Evolutionary conservation across 2,888 invertebrate species (phyloP).

Genomic region (Caradrina kadenii): DNA sequence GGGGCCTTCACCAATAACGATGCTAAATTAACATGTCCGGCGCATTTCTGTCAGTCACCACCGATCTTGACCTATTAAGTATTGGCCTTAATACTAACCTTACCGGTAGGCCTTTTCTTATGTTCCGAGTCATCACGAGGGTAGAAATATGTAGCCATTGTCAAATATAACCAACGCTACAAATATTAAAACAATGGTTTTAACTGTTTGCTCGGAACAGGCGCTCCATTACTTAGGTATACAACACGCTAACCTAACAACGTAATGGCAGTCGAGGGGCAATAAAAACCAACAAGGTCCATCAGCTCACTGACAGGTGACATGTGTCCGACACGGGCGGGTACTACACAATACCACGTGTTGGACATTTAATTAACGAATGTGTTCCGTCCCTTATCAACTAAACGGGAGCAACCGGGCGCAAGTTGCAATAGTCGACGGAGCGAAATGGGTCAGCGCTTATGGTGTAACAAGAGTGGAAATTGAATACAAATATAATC

Average conservation of each 20-base stretch:
- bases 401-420: background rate
- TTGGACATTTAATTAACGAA: constrained; percentile 5
- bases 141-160: no score
- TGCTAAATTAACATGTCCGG: background rate
- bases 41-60: background rate
- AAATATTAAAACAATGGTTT: no score
- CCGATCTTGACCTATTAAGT: background rate
- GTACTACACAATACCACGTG: constrained; percentile 19
- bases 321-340: background rate
- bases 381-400: constrained; percentile 10
- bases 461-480: background rate
- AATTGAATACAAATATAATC: no score
- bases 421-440: constrained; percentile 2
- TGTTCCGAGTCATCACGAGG: no score
- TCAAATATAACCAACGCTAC: no score
- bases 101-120: no score
- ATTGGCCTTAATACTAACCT: no score
- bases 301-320: constrained; percentile 11
- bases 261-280: background rate
- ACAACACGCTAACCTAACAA: no score
- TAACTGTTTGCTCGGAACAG: no score
- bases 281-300: background rate
- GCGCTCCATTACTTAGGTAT: no score
- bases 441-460: constrained; percentile 9
- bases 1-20: background rate